Percentiles rank a stretch among this genome's conserved stretches.
phyloP scores from a whole-genome alignment of 2,797 vertebrate species.

The Gallinago solitaria region DNA sequence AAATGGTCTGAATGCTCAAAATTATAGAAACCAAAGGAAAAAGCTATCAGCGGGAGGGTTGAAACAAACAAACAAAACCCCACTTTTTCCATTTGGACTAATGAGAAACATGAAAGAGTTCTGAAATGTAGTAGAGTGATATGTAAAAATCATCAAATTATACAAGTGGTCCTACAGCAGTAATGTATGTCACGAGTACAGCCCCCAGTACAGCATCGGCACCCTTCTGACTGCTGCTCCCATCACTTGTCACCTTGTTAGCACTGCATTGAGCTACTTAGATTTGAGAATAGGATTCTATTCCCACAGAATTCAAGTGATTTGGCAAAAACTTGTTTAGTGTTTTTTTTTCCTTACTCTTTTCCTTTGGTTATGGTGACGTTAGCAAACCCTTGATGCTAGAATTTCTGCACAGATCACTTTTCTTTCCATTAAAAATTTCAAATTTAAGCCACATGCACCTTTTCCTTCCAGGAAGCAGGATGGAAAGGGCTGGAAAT shows the following conservation, averaged over 20 bases:
- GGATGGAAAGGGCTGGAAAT: neutral
- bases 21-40: neutral
- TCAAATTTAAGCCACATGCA: neutral
- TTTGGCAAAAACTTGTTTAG: neutral
- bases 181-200: neutral
- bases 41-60: neutral
- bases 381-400: neutral
- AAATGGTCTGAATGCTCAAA: neutral
- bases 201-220: rapidly evolving
- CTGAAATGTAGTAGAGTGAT: neutral
- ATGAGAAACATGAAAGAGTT: neutral
- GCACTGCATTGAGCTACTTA: neutral
- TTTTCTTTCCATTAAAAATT: neutral
- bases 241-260: neutral
- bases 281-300: neutral
- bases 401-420: neutral
- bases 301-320: neutral
- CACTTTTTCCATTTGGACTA: neutral
- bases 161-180: neutral
- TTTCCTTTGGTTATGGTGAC: neutral
- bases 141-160: neutral
- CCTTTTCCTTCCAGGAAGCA: neutral
- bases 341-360: neutral
- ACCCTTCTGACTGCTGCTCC: neutral
- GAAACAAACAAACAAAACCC: neutral